Conservation (phyloP, 2,797 vertebrate species). For the Fistularia tabacaria region DNA sequence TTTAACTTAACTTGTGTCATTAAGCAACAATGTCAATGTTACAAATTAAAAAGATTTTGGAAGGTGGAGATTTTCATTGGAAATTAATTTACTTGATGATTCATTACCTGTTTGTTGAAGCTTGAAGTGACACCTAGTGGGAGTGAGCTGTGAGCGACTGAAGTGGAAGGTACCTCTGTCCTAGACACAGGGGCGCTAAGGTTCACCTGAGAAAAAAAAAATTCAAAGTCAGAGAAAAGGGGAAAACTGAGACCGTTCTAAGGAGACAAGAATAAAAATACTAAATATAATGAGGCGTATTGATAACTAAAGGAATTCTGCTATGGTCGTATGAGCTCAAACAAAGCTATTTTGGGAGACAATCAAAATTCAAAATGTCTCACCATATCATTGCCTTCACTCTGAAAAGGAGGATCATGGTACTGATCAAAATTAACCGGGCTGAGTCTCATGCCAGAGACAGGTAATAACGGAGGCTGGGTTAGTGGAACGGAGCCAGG, state of each 20-base stretch:
- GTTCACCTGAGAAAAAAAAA: constrained; percentile 45
- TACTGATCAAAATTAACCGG: constrained; percentile 73
- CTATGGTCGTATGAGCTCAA: not conserved
- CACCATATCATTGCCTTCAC: constrained; percentile 73
- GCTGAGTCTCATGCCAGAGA: constrained; percentile 58
- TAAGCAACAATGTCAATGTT: not conserved
- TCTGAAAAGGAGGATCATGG: constrained; percentile 45
- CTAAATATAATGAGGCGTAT: too few species aligned
- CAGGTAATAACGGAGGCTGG: constrained; percentile 50
- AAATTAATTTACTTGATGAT: too few species aligned
- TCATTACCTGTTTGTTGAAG: constrained; percentile 75
- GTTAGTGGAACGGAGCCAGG: constrained; percentile 49
- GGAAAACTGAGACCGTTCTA: too few species aligned
- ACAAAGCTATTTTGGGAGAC: not conserved
- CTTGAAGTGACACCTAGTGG: constrained; percentile 63
- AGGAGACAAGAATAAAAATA: not conserved
- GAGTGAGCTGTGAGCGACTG: constrained; percentile 60
- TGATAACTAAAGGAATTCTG: not conserved
- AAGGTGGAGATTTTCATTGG: too few species aligned
- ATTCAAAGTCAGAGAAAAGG: not conserved
- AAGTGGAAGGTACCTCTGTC: constrained; percentile 61
- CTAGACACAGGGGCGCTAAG: constrained; percentile 48
- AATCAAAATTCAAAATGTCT: constrained; percentile 3
- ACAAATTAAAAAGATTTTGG: not conserved
- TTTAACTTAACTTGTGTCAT: too few species aligned